phyloP scores from a whole-genome alignment of 2,888 invertebrate genomes.

The Drosophila birchii region DNA sequence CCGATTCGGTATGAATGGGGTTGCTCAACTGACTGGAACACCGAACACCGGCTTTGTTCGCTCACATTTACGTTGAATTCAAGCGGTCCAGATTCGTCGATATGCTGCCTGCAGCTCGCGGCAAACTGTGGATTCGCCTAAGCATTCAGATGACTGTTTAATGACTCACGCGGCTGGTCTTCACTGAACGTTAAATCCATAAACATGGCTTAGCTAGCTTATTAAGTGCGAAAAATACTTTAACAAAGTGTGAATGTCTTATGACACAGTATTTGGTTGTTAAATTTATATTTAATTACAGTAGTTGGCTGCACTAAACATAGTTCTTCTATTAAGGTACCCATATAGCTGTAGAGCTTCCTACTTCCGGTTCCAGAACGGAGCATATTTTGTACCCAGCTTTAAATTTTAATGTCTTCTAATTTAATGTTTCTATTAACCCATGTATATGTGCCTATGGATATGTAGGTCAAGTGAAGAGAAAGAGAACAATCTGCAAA shows the following conservation, averaged over 20 bases:
- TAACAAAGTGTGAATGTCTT: not conserved
- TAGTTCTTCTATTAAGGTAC: too few relatives aligned
- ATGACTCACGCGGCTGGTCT: constrained; percentile 8
- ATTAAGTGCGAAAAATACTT: not conserved
- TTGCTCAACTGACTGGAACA: constrained; percentile 77
- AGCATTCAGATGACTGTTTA: constrained; percentile 6
- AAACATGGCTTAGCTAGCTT: not conserved
- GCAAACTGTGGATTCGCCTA: constrained; percentile 2
- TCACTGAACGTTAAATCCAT: not conserved
- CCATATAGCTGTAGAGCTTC: too few relatives aligned
- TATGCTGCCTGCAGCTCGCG: constrained; percentile 5
- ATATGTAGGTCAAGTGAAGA: constrained; percentile 15
- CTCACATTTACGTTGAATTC: constrained; percentile 3
- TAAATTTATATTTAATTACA: not conserved
- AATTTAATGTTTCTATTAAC: not conserved
- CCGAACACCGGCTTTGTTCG: constrained; percentile 54
- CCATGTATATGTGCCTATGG: not conserved
- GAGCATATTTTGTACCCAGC: not conserved
- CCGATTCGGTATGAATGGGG: constrained; percentile 54
- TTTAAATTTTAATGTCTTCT: not conserved
- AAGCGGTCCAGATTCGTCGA: constrained; percentile 14
- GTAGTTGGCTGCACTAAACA: not conserved
- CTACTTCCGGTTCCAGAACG: too few relatives aligned
- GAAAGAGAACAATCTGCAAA: not conserved
- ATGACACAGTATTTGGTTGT: not conserved